phyloP scores from a whole-genome alignment of 2,113 vertebrate species.

The Callaeas wilsoni region DNA sequence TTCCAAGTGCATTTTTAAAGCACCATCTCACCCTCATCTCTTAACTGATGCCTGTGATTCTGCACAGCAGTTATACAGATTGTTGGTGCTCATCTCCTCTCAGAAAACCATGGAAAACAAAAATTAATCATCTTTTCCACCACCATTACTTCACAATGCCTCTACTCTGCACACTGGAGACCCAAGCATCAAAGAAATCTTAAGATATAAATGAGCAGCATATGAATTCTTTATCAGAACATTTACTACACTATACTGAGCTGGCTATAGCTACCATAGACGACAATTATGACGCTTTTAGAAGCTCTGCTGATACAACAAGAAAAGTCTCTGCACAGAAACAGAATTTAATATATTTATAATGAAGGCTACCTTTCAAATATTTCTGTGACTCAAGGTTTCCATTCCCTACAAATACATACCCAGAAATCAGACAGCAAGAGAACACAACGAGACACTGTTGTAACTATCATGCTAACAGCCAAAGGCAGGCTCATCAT shows the following conservation, averaged over 20 bases:
- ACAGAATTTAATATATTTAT: background rate
- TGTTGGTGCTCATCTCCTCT: background rate
- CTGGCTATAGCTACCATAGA: background rate
- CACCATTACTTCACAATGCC: background rate
- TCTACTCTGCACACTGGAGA: background rate
- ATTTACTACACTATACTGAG: background rate
- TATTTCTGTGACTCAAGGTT: background rate
- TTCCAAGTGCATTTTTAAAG: background rate
- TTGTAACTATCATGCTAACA: accelerated
- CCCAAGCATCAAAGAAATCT: background rate
- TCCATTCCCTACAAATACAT: background rate
- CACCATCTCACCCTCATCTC: background rate
- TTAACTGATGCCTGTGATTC: background rate
- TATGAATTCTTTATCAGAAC: background rate
- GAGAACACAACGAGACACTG: background rate
- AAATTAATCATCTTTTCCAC: background rate
- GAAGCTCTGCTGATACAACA: background rate
- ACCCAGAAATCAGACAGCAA: background rate
- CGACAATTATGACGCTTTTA: background rate
- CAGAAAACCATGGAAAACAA: background rate
- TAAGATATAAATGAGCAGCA: background rate
- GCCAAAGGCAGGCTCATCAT: background rate
- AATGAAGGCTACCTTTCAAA: background rate
- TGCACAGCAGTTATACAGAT: background rate
- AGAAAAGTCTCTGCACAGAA: background rate